Evolutionary conservation across 2,888 invertebrate species (phyloP), one percentile per base, ranked within the genome.

Genomic region (Stomorhina lunata): DNA sequence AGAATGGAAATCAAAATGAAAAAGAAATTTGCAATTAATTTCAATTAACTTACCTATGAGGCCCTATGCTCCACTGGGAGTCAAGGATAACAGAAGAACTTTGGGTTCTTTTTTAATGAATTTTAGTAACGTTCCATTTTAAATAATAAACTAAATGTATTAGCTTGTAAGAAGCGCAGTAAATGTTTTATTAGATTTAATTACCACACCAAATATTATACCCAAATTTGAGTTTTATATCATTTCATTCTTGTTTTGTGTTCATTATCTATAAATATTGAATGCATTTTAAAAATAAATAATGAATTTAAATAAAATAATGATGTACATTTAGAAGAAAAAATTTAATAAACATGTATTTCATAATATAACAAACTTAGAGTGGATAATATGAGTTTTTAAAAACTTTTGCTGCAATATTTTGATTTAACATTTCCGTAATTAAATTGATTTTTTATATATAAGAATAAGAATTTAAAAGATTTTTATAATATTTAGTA

Each of bases 131-230:
- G n/a, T n/a, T n/a, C n/a, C n/a, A n/a, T n/a, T n/a, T n/a, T n/a
- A n/a, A n/a, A n/a, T n/a, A n/a, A n/a, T n/a, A n/a, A 73, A 63
- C 22, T 20, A 50, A 59, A 53, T 20, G 55, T 43, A 12, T 29
- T n/a, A n/a, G n/a, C n/a, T n/a, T 43, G 2, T 25, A 43, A 27
- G 9, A 72, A 48, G 48, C 71, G 37, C 48, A 57, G 20, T 69
- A 53, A 63, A 66, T 72, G 22, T 50, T 68, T 69, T 69, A 78
- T 61, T 68, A 40, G 32, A 27, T 66, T 43, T 32, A 29, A 69
- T 69, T 55, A 65, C 65, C 43, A 45, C 63, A 63, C 53, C 25
- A 68, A 66, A 29, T 32, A 61, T 43, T 50, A 57, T 6, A 25
- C 55, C 17, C 27, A 53, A 20, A 29, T 6, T 10, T 40, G 7